phyloP scores from a whole-genome alignment of 2,797 vertebrate genomes.

The Glossophaga mutica region DNA sequence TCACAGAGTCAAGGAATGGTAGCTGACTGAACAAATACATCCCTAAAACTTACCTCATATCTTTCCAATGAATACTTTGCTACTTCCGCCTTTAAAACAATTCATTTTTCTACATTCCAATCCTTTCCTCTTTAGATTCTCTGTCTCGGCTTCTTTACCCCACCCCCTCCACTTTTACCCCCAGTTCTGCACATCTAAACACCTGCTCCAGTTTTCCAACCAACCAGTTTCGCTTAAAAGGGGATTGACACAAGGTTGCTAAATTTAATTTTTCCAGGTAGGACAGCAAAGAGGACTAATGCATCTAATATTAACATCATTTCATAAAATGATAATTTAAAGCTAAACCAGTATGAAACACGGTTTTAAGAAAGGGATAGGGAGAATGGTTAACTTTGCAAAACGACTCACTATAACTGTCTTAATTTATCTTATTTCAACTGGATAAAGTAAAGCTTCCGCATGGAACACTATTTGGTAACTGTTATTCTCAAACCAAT shows the following conservation, averaged over 20 bases:
- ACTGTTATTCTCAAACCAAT: background rate
- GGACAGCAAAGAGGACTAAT: background rate
- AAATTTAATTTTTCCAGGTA: background rate
- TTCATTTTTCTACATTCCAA: background rate
- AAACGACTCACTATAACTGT: background rate
- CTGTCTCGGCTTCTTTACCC: background rate
- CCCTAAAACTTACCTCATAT: background rate
- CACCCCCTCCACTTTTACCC: background rate
- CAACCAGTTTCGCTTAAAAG: background rate
- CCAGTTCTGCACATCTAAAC: background rate
- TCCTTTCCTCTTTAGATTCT: background rate
- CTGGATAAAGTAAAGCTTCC: background rate
- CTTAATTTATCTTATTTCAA: background rate
- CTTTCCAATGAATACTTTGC: background rate
- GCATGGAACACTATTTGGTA: background rate
- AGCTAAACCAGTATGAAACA: background rate
- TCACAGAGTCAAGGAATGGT: background rate
- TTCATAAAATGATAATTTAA: background rate
- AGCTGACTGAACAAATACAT: background rate
- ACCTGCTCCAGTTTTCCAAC: background rate
- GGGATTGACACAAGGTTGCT: background rate
- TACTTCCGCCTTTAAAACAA: background rate
- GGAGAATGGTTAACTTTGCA: background rate
- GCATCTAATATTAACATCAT: background rate
- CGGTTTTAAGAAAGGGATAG: background rate